Percentiles rank a stretch among this genome's conserved stretches.
phyloP scores from a whole-genome alignment of 2,113 vertebrate genomes.

The Toxotes chatareus region DNA sequence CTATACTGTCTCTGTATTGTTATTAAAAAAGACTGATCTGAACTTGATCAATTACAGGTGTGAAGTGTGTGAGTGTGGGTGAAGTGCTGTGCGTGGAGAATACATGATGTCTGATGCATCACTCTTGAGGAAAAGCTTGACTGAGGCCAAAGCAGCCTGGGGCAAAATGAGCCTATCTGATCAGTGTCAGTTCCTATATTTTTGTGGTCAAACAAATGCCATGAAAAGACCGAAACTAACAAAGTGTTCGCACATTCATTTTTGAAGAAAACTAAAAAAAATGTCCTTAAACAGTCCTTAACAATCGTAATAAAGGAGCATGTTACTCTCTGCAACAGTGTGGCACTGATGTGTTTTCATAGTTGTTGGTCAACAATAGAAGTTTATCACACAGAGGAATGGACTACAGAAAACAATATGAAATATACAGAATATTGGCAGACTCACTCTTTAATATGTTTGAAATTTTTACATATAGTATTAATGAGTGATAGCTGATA shows the following conservation, averaged over 20 bases:
- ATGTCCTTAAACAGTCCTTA: neutral
- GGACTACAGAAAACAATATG: no score
- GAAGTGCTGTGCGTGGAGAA: neutral
- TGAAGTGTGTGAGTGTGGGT: neutral
- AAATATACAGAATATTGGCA: neutral
- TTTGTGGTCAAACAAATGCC: neutral
- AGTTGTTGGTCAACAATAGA: no score
- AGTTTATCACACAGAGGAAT: no score
- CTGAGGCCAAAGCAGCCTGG: constrained; percentile 22
- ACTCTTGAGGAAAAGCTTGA: constrained; percentile 41
- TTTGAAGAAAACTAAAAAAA: neutral
- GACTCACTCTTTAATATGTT: neutral
- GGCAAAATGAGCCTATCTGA: constrained; percentile 61
- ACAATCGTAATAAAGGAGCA: neutral
- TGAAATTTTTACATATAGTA: neutral
- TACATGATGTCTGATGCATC: constrained; percentile 22
- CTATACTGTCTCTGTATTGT: neutral
- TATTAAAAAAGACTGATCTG: neutral
- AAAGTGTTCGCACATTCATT: neutral
- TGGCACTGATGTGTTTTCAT: neutral
- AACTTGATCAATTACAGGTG: neutral
- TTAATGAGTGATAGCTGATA: no score
- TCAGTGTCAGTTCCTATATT: constrained; percentile 53
- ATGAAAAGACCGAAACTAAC: neutral
- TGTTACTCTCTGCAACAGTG: neutral